Base-by-base conservation (phyloP, 2,888 invertebrate genomes). In the Acrobasis repandana region DNA sequence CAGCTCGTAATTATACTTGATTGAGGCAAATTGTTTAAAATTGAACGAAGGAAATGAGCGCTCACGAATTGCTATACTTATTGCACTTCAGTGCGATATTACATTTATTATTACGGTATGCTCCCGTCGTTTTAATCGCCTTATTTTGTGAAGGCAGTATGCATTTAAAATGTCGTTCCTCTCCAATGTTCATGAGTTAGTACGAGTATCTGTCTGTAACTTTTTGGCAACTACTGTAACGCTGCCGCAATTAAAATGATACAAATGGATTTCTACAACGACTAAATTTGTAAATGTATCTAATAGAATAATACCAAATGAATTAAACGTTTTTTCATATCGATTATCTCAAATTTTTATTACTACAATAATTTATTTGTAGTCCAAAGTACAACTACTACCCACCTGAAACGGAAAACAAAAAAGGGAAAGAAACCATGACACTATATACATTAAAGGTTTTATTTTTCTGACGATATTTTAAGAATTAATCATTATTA, bases 31-130 rank as follows among this genome's bases (percentile, higher is more conserved):
- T 43, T n/a, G n/a, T 43, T 43, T 4, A n/a, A 43, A 14, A 43
- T 38, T 14, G 14, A 43, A 43, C 43, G 4, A 43, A 43, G 43
- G n/a, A 10, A 43, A 43, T 43, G 14, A 43, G 1, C 43, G 43
- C 6, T n/a, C 4, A 11, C 11, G 43, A 11, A 14, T 43, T n/a
- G n/a, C 43, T 2, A 43, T 43, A 6, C 43, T 28, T 28, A 28
- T 28, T 43, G 43, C 43, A 43, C 43, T 43, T 38, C n/a, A 43
- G 43, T 11, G n/a, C 43, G 43, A 43, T 43, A 43, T 43, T n/a
- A 43, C 43, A 43, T 43, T 43, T 43, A 43, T 43, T 43, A 43
- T 43, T 14, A n/a, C 43, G 43, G 43, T n/a, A 43, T n/a, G 43
- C 43, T n/a, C n/a, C n/a, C 2, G 28, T n/a, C n/a, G 43, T n/a